Base-by-base conservation (phyloP, 2,888 invertebrate genomes). In the Cancer borealis region DNA sequence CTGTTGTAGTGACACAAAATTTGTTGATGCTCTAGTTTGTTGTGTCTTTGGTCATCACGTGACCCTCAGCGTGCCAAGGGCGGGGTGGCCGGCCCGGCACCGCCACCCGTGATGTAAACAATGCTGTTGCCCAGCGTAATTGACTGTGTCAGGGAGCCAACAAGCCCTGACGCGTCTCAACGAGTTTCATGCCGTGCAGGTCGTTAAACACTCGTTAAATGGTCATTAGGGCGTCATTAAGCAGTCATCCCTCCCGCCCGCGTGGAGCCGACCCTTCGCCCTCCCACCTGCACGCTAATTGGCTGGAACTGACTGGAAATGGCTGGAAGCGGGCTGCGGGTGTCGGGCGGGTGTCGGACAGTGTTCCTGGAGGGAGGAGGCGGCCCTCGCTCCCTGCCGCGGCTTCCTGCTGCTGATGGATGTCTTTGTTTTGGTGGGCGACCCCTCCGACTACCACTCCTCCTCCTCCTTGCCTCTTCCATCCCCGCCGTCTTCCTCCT, bases 261-360 rank as follows among this genome's bases (percentile, higher is more conserved):
- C 92, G 92, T 92, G 88, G 88, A 66, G 92, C 88, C 93, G 88
- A 88, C 92, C 93, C 93, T 89, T 92, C 93, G 93, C 93, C 95
- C 95, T 93, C 95, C 95, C 93, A 95, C 95, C 95, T 95, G 95
- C 92, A 87, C 90, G 90, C 95, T 95, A 95, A 95, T 95, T 95
- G 95, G 95, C 93, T 93, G 93, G 93, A 95, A 95, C 93, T 93
- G 95, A 92, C 95, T 95, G 95, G 93, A 95, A 95, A 91, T 93
- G 92, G 89, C 92, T 88, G 93, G 92, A 92, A 94, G 91, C 88
- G 93, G 88, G 92, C 79, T 94, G 93, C 92, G 93, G 93, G 93
- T 91, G 91, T 93, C 66, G 79, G 90, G 26, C 66, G 84, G 79
- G 45, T 89, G 93, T 93, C 54, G 88, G 92, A 92, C 92, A 45